Evolutionary conservation across 2,797 vertebrate species (phyloP).

Genomic region (Brachyalestes nurse): DNA sequence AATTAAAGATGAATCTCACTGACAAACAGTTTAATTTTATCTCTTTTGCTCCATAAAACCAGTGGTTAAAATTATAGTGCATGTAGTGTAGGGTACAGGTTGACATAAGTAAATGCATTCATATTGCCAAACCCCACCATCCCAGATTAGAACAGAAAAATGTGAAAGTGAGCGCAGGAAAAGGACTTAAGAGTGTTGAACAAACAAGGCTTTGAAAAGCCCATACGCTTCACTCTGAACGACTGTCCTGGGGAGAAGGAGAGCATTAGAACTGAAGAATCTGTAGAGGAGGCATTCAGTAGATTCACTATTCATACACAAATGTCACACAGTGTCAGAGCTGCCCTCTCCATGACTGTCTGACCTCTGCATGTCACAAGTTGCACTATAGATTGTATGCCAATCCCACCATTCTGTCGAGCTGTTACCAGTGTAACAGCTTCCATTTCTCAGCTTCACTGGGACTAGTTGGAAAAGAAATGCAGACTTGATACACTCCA

Average conservation of each 20-base stretch:
- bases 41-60: neutral
- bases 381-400: slow-evolving; percentile 33
- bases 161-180: neutral
- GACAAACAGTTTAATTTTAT: neutral
- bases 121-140: neutral
- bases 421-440: neutral
- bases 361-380: slow-evolving; percentile 57
- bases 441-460: neutral
- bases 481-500: neutral
- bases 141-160: neutral
- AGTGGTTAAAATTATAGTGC: neutral
- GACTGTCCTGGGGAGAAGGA: slow-evolving; percentile 38
- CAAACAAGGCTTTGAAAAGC: slow-evolving; percentile 25
- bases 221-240: slow-evolving; percentile 14
- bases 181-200: slow-evolving; percentile 4
- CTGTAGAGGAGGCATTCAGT: slow-evolving; percentile 71
- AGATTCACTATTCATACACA: slow-evolving; percentile 77
- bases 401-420: neutral
- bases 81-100: neutral
- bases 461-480: neutral
- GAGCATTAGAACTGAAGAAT: slow-evolving; percentile 49
- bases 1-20: slow-evolving; percentile 26
- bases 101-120: no score
- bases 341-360: slow-evolving; percentile 63
- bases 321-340: slow-evolving; percentile 67